These are phyloP conservation scores for Actinernus sp. DNA, from an alignment of 92 coral and sea anemone genomes.

Conservation along the genomic window DNA sequence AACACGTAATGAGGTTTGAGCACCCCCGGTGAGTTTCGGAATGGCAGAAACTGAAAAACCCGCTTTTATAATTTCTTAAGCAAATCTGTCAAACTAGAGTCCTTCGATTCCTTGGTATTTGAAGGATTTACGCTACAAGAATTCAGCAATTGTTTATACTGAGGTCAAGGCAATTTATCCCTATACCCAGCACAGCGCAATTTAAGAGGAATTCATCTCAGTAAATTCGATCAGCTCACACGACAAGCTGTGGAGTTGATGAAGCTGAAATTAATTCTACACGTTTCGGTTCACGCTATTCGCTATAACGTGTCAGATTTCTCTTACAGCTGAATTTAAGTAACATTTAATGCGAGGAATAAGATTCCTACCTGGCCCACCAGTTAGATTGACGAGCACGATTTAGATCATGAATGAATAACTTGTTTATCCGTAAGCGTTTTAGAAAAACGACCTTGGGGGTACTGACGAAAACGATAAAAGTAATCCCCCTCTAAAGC, in stretches of 20 bases:
- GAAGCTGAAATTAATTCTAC: neutral
- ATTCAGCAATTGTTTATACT: neutral
- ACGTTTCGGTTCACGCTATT: neutral
- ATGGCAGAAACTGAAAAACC: neutral
- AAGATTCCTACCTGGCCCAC: neutral
- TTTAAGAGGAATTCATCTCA: neutral
- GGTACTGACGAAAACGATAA: neutral
- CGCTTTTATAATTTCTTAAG: neutral
- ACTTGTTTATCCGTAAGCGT: no score
- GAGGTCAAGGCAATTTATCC: neutral
- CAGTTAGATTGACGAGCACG: slow-evolving; percentile 1
- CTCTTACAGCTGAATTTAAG: neutral
- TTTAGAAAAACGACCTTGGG: neutral
- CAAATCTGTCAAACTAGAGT: neutral
- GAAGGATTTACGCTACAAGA: no score
- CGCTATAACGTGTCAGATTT: slow-evolving; percentile 2
- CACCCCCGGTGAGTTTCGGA: slow-evolving; percentile 1
- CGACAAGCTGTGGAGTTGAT: neutral
- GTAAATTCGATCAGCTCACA: neutral
- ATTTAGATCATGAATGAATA: no score
- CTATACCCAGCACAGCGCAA: neutral
- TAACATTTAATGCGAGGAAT: neutral
- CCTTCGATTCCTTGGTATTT: no score
- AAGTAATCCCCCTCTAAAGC: neutral
- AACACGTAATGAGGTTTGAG: neutral